Percentiles rank a stretch among this genome's conserved stretches.
Evolutionary conservation across 2,888 invertebrate species (phyloP).

Genomic region (Agriopis aurantiaria): DNA sequence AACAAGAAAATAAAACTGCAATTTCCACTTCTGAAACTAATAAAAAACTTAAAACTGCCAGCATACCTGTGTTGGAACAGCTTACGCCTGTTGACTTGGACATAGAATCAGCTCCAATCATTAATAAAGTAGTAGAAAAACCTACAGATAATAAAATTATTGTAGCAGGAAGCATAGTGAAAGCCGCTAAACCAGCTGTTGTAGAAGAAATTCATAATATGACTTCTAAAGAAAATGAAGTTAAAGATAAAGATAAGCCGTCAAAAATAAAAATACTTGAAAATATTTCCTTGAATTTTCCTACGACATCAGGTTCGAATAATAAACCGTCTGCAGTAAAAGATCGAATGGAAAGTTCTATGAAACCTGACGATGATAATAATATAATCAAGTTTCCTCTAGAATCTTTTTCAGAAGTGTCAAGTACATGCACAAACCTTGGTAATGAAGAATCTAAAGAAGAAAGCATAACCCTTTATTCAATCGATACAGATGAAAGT

Average conservation of each 20-base stretch:
- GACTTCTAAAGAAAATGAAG: not conserved
- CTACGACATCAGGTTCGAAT: not conserved
- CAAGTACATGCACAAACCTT: conserved; percentile 18
- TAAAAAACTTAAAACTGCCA: not conserved
- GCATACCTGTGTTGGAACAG: not conserved
- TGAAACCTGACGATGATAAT: conserved; percentile 13
- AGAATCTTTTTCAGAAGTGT: conserved; percentile 18
- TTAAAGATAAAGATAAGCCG: not conserved
- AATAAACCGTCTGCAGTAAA: not conserved
- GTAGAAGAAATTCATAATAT: conserved; percentile 3
- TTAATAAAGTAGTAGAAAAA: conserved; percentile 3
- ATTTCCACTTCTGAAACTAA: not conserved
- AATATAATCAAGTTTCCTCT: conserved; percentile 1
- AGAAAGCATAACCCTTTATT: conserved; percentile 8
- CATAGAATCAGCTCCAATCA: conserved; percentile 2
- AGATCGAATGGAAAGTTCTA: conserved; percentile 1
- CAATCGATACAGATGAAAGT: conserved; percentile 20
- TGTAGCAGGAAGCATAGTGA: not conserved
- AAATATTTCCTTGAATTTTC: not conserved
- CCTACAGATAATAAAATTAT: conserved; percentile 1
- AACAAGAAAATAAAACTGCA: not conserved
- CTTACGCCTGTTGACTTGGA: conserved; percentile 10
- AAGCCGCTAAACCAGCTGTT: not conserved
- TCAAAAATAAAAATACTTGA: conserved; percentile 7
- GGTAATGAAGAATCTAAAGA: conserved; percentile 12